phyloP scores from a whole-genome alignment of 2,797 vertebrate species.

The Nothura maculosa region DNA sequence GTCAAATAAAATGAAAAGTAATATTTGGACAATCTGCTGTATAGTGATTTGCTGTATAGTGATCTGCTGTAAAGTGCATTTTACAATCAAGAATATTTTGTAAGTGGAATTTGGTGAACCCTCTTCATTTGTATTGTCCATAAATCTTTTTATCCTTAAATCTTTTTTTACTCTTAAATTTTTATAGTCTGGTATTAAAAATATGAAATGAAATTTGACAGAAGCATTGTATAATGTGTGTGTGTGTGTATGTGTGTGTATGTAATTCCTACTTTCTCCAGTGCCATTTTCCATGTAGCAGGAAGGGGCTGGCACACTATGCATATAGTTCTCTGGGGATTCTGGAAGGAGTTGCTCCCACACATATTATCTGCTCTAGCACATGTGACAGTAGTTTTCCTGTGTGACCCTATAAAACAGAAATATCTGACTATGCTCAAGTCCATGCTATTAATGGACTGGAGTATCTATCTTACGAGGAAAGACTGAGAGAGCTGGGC shows the following conservation, averaged over 20 bases:
- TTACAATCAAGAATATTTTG: background rate
- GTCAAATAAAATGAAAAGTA: background rate
- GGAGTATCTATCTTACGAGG: too few relatives aligned
- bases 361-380: background rate
- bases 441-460: too few relatives aligned
- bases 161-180: background rate
- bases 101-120: background rate
- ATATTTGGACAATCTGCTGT: background rate
- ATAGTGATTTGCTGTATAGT: background rate
- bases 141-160: too few relatives aligned
- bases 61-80: background rate
- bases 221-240: background rate
- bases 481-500: too few relatives aligned
- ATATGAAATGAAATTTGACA: background rate
- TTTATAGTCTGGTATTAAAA: background rate
- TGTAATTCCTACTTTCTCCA: background rate
- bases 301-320: background rate
- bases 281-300: background rate
- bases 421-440: background rate
- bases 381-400: background rate
- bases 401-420: background rate
- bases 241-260: too few relatives aligned
- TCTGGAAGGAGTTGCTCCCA: background rate
- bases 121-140: background rate
- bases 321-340: background rate